Percentiles rank a stretch among this genome's conserved stretches.
Conservation (phyloP, 1,140 invertebrate species). For the Odontomachus brunneus region DNA sequence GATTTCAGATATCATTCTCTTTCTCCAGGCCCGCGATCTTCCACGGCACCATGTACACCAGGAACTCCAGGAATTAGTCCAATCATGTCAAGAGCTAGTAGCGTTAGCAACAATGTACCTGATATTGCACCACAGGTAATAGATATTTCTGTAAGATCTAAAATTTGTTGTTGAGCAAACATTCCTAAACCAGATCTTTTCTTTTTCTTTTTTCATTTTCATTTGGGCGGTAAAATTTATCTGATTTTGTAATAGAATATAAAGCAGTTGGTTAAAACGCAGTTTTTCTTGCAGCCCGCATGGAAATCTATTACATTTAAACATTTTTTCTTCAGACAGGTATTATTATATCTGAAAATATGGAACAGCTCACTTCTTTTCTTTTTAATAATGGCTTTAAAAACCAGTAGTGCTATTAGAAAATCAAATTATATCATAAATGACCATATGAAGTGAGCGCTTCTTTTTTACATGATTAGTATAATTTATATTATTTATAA, state of each 20-base stretch:
- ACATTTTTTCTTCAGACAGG: constrained; percentile 82
- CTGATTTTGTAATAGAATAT: constrained; percentile 22
- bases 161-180: neutral
- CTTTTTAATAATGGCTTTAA: neutral
- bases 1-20: constrained; percentile 82
- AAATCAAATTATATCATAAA: too few species aligned
- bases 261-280: constrained; percentile 27
- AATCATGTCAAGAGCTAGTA: constrained; percentile 80
- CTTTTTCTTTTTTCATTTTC: constrained; percentile 21
- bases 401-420: too few species aligned
- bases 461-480: neutral
- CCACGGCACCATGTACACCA: constrained; percentile 81
- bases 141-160: neutral
- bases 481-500: constrained; percentile 22
- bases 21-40: constrained; percentile 80
- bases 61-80: constrained; percentile 83
- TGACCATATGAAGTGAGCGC: too few species aligned
- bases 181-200: neutral
- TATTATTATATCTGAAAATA: constrained; percentile 68
- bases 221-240: constrained; percentile 40
- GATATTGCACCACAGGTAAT: constrained; percentile 82
- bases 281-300: constrained; percentile 80
- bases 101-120: constrained; percentile 79
- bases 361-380: neutral
- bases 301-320: constrained; percentile 82